Evolutionary conservation across 1,140 invertebrate genomes (phyloP).

Genomic region (Pseudoatta argentina): DNA sequence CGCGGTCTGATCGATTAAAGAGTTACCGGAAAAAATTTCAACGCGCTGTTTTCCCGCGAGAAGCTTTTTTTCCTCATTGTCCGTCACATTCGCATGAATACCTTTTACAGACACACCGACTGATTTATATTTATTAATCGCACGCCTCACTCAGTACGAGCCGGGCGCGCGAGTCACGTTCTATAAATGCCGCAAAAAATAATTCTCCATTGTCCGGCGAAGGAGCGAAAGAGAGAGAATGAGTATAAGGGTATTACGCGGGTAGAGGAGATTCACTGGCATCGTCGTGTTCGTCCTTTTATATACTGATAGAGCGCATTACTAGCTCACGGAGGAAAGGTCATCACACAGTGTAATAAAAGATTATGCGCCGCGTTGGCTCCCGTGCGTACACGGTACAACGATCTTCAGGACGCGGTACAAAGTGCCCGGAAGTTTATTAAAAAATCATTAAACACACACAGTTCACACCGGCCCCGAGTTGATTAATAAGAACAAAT

Average conservation of each 20-base stretch:
- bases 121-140: slow-evolving; percentile 58
- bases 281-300: slow-evolving; percentile 66
- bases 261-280: slow-evolving; percentile 73
- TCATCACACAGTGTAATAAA: slow-evolving; percentile 74
- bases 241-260: slow-evolving; percentile 65
- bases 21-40: slow-evolving; percentile 2
- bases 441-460: slow-evolving; percentile 72
- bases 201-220: slow-evolving; percentile 25
- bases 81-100: not conserved
- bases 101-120: not conserved
- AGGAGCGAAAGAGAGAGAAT: slow-evolving; percentile 24
- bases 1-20: not conserved
- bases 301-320: slow-evolving; percentile 68
- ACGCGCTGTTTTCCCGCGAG: not conserved
- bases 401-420: slow-evolving; percentile 67
- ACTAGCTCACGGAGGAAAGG: slow-evolving; percentile 71
- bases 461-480: slow-evolving; percentile 56
- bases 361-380: slow-evolving; percentile 71
- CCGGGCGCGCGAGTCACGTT: slow-evolving; percentile 47
- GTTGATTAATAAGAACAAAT: slow-evolving; percentile 68
- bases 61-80: not conserved
- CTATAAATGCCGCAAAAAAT: slow-evolving; percentile 63
- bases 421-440: slow-evolving; percentile 72
- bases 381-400: slow-evolving; percentile 72
- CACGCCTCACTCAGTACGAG: slow-evolving; percentile 4